These are phyloP conservation scores for Blastobasis adustella DNA, from an alignment of 2,888 invertebrate genomes.

Conservation along the genomic window DNA sequence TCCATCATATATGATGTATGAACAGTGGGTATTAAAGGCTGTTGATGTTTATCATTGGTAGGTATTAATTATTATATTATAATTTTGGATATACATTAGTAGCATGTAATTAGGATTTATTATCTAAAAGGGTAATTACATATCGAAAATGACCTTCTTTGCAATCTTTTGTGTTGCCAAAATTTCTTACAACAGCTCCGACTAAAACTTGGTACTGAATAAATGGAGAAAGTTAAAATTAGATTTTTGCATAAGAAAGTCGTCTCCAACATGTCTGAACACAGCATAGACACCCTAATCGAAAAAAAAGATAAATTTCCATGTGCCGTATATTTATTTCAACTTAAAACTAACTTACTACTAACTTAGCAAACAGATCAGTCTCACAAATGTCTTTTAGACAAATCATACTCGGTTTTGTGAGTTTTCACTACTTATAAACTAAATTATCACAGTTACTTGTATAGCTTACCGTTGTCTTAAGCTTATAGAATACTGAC, in stretches of 20 bases:
- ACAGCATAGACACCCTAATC: conserved; percentile 68
- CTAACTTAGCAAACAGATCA: conserved; percentile 3
- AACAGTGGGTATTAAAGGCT: too few species aligned
- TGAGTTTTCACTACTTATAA: background rate
- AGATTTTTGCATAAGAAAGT: conserved; percentile 39
- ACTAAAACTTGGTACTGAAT: conserved; percentile 11
- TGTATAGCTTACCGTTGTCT: conserved; percentile 17
- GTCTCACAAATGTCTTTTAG: conserved; percentile 5
- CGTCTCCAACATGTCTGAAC: conserved; percentile 70
- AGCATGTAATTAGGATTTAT: background rate
- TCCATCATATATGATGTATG: too few species aligned
- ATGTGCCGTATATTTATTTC: conserved; percentile 46
- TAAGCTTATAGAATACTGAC: conserved; percentile 76
- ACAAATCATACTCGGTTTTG: conserved; percentile 4
- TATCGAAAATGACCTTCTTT: conserved; percentile 62
- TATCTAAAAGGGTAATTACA: conserved; percentile 43
- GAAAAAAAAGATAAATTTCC: conserved; percentile 55
- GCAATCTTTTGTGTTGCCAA: conserved; percentile 38
- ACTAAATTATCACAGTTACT: conserved; percentile 6
- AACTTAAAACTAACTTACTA: conserved; percentile 29
- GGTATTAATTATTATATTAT: background rate
- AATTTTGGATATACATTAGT: background rate
- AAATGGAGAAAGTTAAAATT: too few species aligned
- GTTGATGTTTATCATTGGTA: too few species aligned
- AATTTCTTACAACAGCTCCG: conserved; percentile 66